phyloP scores from a whole-genome alignment of 2,888 invertebrate species.

The Norana najaformis region DNA sequence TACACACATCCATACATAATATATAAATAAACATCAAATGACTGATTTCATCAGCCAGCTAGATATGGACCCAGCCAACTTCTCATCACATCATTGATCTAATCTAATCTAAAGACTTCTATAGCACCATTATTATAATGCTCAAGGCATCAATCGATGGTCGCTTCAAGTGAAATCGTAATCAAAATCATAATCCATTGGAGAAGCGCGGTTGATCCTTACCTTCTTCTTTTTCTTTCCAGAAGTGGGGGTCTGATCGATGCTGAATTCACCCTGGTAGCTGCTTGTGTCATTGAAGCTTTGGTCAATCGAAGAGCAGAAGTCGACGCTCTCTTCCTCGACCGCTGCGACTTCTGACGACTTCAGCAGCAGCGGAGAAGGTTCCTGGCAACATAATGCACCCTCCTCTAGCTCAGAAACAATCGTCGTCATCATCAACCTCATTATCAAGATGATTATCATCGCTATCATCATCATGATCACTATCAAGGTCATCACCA shows the following conservation, averaged over 20 bases:
- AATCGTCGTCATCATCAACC: not conserved
- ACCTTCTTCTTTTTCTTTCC: constrained; percentile 67
- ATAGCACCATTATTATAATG: no score
- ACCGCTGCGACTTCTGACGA: constrained; percentile 47
- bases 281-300: constrained; percentile 33
- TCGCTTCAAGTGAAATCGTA: no score
- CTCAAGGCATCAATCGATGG: no score
- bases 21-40: not conserved
- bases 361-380: constrained; percentile 64
- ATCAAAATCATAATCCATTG: no score
- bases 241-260: constrained; percentile 78
- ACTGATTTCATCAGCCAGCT: not conserved
- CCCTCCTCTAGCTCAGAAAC: not conserved
- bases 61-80: not conserved
- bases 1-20: not conserved
- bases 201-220: no score
- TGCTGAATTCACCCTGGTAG: constrained; percentile 67
- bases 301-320: constrained; percentile 34
- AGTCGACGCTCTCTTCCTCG: constrained; percentile 33
- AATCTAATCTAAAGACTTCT: no score
- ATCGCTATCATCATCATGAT: not conserved
- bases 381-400: constrained; percentile 61
- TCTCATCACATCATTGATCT: not conserved
- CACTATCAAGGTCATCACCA: not conserved
- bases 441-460: not conserved